Evolutionary conservation across 2,113 vertebrate species (phyloP).

Genomic region (Catharus bicknelli): DNA sequence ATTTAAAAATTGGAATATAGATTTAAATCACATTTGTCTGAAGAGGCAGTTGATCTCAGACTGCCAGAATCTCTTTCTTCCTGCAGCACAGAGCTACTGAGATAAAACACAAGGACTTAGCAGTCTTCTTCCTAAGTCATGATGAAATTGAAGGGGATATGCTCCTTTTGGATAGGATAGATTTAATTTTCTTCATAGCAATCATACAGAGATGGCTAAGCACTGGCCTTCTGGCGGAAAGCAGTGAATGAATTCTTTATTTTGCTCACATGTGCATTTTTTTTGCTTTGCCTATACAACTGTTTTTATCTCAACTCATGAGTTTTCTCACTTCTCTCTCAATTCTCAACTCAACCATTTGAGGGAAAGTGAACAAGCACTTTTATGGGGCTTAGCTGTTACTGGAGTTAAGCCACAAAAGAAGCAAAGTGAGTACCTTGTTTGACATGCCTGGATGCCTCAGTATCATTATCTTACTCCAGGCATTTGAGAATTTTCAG

Average conservation of each 20-base stretch:
- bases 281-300: neutral
- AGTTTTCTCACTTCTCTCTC: neutral
- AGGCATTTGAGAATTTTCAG: neutral
- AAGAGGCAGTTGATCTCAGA: neutral
- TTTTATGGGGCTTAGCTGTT: neutral
- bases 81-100: neutral
- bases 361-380: neutral
- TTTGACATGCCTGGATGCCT: neutral
- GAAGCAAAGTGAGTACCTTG: neutral
- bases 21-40: neutral
- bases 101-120: neutral
- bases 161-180: neutral
- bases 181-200: neutral
- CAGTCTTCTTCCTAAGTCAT: neutral
- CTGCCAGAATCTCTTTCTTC: neutral
- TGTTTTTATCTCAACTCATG: neutral
- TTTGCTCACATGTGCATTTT: rapidly evolving
- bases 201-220: neutral
- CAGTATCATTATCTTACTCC: neutral
- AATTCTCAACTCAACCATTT: neutral
- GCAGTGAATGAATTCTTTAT: neutral
- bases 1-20: neutral
- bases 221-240: neutral
- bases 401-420: neutral
- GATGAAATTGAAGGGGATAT: neutral